Evolutionary conservation across 23 tunicate genomes (phyloP).

Genomic region (Ascidia mentula): DNA sequence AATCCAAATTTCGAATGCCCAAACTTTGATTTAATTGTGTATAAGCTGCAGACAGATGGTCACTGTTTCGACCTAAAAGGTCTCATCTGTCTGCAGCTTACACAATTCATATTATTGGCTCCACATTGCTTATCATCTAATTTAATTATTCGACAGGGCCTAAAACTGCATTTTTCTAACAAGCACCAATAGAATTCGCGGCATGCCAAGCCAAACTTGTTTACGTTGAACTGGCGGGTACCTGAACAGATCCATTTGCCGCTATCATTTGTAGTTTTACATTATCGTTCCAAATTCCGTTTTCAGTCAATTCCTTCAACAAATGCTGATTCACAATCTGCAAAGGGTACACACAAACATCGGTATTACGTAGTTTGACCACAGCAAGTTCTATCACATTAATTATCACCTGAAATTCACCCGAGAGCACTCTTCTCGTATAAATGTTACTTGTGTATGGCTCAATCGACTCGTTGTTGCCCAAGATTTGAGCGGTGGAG

Average conservation of each 20-base stretch:
- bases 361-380: too few relatives aligned
- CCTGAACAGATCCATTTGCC: constrained; percentile 93
- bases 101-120: too few relatives aligned
- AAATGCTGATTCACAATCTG: constrained; percentile 93
- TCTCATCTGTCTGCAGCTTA: too few relatives aligned
- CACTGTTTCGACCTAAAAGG: too few relatives aligned
- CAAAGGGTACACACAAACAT: too few relatives aligned
- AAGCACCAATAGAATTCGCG: too few relatives aligned
- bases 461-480: constrained; percentile 98
- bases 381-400: not conserved
- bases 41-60: too few relatives aligned
- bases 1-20: too few relatives aligned
- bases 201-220: not conserved
- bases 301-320: constrained; percentile 79
- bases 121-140: too few relatives aligned
- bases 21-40: too few relatives aligned
- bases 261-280: constrained; percentile 91
- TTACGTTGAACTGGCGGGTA: constrained; percentile 2
- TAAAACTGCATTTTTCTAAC: too few relatives aligned
- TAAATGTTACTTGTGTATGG: constrained; percentile 99
- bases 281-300: constrained; percentile 90
- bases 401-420: constrained; percentile 81
- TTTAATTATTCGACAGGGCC: too few relatives aligned
- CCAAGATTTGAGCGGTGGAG: constrained; percentile 99
- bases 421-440: constrained; percentile 93